Evolutionary conservation across 2,888 invertebrate species (phyloP), one percentile per base, ranked within the genome.

Genomic region (Meiosimyza decipiens): DNA sequence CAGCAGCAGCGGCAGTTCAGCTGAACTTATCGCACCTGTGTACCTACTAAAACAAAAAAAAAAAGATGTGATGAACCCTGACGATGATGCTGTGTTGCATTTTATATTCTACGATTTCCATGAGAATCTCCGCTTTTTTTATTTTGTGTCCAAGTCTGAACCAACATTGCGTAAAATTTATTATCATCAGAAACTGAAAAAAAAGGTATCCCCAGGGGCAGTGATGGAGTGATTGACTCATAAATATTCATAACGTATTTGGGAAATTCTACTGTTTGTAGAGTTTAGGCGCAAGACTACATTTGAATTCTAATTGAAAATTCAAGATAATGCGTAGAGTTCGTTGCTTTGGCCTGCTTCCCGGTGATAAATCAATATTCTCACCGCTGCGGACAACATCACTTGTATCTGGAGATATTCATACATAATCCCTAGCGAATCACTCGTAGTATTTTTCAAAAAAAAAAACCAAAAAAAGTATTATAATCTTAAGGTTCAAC

Each of bases 341-440:
- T 16, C 67, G 67, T 16, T 40, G 40, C 40, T 33, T 11, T 16
- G 67, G 67, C 47, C 18, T 54, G 52, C 18, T 63, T 49, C 15
- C 28, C n/a, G 18, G 40, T 50, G 50, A 62, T 69, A 69, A 69
- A 69, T 69, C 69, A 69, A 69, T 60, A 67, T 40, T 59, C 68
- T 57, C 60, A 33, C 59, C 28, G 13, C 9, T 51, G 18, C 60
- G 13, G 59, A 68, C 68, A 12, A 13, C 22, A 18, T 18, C 12
- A 40, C 57, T 49, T 40, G 49, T 40, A 62, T 47, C n/a, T 33
- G n/a, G n/a, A 50, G 50, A 47, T 40, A 40, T 40, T 40, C 40
- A 40, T 40, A 40, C 40, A 9, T 40, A 40, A 40, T 40, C 40
- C 40, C 40, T 40, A 9, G 40, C 40, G 40, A 9, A 40, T 40